Conservation (phyloP, 2,797 vertebrate species). For the Argya squamiceps region DNA sequence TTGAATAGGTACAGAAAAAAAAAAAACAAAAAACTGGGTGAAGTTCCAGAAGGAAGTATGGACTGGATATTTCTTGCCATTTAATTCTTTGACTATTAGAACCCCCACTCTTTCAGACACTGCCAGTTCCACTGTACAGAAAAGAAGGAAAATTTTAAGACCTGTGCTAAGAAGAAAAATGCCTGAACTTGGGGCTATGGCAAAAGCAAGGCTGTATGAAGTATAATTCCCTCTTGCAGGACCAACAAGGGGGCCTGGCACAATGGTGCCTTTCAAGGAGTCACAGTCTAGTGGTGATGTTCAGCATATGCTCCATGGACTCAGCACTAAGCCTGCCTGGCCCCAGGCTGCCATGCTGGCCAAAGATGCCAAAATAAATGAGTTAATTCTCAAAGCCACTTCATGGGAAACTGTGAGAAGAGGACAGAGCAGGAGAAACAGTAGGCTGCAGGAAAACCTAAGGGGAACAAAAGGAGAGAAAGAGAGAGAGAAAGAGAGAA, state of each 20-base stretch:
- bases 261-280: not conserved
- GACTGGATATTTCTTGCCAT: not conserved
- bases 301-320: not conserved
- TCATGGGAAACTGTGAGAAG: not conserved
- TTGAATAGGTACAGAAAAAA: not conserved
- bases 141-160: not conserved
- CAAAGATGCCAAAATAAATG: not conserved
- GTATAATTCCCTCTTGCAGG: not conserved
- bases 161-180: not conserved
- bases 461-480: not conserved
- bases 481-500: too few relatives aligned
- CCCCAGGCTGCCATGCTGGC: not conserved
- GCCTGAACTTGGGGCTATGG: not conserved
- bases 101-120: not conserved
- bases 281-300: constrained; percentile 18
- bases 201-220: not conserved
- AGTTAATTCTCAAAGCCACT: not conserved
- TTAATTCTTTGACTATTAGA: not conserved
- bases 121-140: not conserved
- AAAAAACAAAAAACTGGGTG: not conserved
- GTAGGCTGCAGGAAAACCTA: not conserved
- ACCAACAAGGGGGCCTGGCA: not conserved
- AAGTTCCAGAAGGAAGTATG: not conserved
- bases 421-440: not conserved
- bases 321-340: not conserved